These are phyloP conservation scores for Homarus americanus DNA, from an alignment of 1,140 invertebrate genomes.

Conservation along the genomic window DNA sequence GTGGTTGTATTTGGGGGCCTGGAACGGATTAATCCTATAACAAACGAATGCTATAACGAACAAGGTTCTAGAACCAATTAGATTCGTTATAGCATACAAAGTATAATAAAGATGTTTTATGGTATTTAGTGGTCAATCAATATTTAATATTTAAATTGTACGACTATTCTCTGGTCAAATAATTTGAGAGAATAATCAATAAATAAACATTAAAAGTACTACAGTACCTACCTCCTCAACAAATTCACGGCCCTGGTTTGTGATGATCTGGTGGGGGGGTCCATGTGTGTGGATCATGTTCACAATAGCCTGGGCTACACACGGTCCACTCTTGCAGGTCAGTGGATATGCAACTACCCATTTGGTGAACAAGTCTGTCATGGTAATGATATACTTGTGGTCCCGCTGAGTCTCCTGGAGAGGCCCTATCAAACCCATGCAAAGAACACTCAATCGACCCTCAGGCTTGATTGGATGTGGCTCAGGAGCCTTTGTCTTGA, in stretches of 20 bases:
- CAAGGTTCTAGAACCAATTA: not conserved
- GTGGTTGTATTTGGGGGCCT: too few species aligned
- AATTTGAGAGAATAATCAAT: not conserved
- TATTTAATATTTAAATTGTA: not conserved
- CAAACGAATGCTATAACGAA: too few species aligned
- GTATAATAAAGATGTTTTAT: too few species aligned
- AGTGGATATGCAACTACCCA: constrained; percentile 4
- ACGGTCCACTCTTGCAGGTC: not conserved
- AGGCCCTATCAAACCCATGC: constrained; percentile 9
- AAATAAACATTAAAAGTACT: not conserved
- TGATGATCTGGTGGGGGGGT: not conserved
- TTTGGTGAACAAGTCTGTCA: not conserved
- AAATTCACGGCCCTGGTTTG: not conserved
- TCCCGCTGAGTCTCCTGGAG: not conserved
- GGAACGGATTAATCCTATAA: too few species aligned
- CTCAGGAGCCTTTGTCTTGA: not conserved
- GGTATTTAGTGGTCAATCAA: not conserved
- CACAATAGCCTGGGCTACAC: constrained; percentile 1
- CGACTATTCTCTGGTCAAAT: not conserved
- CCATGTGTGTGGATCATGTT: not conserved
- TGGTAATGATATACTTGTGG: not conserved
- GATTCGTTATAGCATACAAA: not conserved
- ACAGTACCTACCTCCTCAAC: not conserved
- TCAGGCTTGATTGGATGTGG: constrained; percentile 16
- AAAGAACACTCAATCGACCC: not conserved